Evolutionary conservation across 2,113 vertebrate genomes (phyloP).

Genomic region (Lamprotornis superbus): DNA sequence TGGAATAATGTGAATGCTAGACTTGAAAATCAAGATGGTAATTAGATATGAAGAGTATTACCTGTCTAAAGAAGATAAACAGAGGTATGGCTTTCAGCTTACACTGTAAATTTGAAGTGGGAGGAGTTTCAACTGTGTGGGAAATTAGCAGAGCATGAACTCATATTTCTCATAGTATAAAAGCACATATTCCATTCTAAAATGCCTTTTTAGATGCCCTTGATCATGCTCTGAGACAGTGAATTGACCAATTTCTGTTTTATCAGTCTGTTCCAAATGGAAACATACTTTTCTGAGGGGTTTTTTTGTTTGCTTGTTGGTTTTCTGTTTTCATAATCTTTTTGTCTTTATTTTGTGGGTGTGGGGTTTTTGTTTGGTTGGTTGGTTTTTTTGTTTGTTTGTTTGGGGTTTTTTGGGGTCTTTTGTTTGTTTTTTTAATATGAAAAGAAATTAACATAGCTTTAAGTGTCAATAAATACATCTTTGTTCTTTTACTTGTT

Average conservation of each 20-base stretch:
- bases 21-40: not conserved
- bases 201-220: not conserved
- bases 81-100: not conserved
- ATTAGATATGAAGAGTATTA: not conserved
- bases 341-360: no score
- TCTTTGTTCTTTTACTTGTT: not conserved
- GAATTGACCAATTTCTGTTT: not conserved
- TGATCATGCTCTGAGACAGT: fast-evolving
- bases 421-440: not conserved
- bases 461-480: not conserved
- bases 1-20: not conserved
- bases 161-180: not conserved
- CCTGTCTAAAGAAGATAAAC: not conserved
- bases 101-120: not conserved
- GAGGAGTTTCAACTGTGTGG: not conserved
- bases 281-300: not conserved
- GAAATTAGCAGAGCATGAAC: not conserved
- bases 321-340: not conserved
- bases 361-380: not conserved
- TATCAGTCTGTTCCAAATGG: not conserved
- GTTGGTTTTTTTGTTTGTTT: not conserved
- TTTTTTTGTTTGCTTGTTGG: not conserved
- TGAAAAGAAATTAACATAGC: not conserved
- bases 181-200: not conserved
- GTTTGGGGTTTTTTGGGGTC: not conserved